Evolutionary conservation across 2,113 vertebrate species (phyloP).

Genomic region (Martes martes): DNA sequence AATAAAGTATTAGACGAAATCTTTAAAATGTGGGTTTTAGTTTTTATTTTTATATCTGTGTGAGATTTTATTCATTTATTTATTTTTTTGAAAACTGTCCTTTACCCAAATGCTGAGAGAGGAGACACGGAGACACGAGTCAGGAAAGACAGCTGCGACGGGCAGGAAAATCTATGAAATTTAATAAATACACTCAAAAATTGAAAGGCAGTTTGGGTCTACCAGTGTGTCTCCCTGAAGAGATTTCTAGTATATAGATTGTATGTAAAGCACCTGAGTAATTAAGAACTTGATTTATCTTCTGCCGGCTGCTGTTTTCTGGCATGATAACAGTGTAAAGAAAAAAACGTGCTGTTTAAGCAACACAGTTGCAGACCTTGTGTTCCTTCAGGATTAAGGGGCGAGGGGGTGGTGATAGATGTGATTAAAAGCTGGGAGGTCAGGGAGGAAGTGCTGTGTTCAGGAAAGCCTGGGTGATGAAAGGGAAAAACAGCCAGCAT

Average conservation of each 20-base stretch:
- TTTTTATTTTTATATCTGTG: background rate
- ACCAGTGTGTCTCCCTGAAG: slow-evolving; percentile 21
- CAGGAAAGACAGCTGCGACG: background rate
- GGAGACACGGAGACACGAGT: background rate
- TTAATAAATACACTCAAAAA: background rate
- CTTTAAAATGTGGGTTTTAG: background rate
- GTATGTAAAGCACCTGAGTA: slow-evolving; percentile 64
- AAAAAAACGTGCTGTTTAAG: slow-evolving; percentile 57
- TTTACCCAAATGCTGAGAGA: background rate
- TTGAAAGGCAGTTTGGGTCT: slow-evolving; percentile 25
- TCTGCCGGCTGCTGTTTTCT: slow-evolving; percentile 41
- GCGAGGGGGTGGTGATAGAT: background rate
- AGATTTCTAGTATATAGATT: slow-evolving; percentile 50
- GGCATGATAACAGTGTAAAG: slow-evolving; percentile 32
- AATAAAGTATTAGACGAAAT: background rate
- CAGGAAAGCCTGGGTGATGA: background rate
- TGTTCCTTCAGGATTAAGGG: background rate
- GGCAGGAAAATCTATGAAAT: slow-evolving; percentile 45
- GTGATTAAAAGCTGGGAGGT: background rate
- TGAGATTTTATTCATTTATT: background rate
- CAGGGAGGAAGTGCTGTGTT: background rate
- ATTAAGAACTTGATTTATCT: slow-evolving; percentile 73
- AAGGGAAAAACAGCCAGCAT: background rate
- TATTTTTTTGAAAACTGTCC: background rate
- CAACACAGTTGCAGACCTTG: background rate